Conservation (phyloP, 2,888 invertebrate species). For the Lasius fuliginosus region DNA sequence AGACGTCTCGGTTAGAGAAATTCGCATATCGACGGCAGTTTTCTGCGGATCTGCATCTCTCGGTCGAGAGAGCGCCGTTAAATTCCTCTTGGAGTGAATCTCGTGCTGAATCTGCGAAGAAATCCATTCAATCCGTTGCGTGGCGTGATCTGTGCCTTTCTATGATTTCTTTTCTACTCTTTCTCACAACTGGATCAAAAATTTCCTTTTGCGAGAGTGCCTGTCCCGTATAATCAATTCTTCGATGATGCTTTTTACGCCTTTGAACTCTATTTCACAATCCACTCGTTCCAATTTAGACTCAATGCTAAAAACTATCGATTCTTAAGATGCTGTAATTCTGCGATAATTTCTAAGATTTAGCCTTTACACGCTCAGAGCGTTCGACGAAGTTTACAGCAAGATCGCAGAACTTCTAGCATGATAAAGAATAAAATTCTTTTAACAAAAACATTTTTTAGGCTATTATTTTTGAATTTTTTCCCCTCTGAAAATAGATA, state of each 20-base stretch:
- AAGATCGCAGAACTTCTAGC: neutral
- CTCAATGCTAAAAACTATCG: neutral
- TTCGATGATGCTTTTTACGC: neutral
- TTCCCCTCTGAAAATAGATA: conserved; percentile 21
- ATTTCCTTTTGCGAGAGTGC: neutral
- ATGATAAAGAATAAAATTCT: conserved; percentile 13
- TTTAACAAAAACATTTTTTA: neutral
- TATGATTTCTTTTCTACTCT: conserved; percentile 26
- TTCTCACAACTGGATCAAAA: conserved; percentile 2
- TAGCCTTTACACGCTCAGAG: neutral
- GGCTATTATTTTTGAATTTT: neutral
- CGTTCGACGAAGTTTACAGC: neutral
- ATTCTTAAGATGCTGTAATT: conserved; percentile 1
- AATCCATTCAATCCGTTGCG: conserved; percentile 45
- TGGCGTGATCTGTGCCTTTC: conserved; percentile 16
- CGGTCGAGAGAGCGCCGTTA: conserved; percentile 16
- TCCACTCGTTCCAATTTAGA: neutral
- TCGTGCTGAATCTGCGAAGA: conserved; percentile 29
- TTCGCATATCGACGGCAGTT: conserved; percentile 12
- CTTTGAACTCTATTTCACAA: conserved; percentile 5
- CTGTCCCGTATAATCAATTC: neutral
- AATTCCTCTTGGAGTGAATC: conserved; percentile 31
- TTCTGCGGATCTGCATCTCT: conserved; percentile 40
- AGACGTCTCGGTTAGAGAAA: conserved; percentile 11
- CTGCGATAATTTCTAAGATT: neutral